Evolutionary conservation across 2,113 vertebrate genomes (phyloP).

Genomic region (Pontoporia blainvillei): DNA sequence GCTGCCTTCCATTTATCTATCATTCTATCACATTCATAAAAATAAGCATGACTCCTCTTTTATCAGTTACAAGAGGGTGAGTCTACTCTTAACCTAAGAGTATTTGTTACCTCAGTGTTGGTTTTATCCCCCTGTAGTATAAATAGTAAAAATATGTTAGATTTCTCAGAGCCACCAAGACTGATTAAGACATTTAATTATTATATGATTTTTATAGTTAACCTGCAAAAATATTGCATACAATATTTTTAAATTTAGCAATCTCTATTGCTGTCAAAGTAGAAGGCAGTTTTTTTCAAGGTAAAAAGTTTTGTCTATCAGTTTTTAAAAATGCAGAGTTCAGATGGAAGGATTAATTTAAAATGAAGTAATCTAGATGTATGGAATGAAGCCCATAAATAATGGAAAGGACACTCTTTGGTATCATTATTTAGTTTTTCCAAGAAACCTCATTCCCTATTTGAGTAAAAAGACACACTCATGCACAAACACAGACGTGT

Average conservation of each 20-base stretch:
- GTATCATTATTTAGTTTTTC: not conserved
- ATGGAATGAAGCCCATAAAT: not conserved
- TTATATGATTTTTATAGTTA: constrained; percentile 4
- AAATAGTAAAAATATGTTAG: constrained; percentile 22
- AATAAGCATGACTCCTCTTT: not conserved
- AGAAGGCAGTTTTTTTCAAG: not conserved
- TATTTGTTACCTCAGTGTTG: constrained; percentile 33
- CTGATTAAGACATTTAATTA: constrained; percentile 57
- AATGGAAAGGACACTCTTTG: not conserved
- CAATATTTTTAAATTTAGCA: constrained; percentile 1
- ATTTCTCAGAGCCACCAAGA: constrained; percentile 13
- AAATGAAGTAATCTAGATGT: not conserved
- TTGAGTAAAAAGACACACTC: not conserved
- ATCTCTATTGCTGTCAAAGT: not conserved
- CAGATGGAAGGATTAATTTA: not conserved
- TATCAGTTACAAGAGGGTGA: not conserved
- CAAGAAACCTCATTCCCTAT: not conserved
- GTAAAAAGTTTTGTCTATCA: not conserved
- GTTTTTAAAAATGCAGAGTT: not conserved
- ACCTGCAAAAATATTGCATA: not conserved
- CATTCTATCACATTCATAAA: not conserved
- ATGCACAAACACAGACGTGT: not conserved
- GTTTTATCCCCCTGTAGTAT: not conserved
- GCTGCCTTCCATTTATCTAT: not conserved
- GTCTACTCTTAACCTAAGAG: not conserved